These are phyloP conservation scores for Nothocercus nigrocapillus DNA, from an alignment of 2,113 vertebrate genomes.

Conservation along the genomic window DNA sequence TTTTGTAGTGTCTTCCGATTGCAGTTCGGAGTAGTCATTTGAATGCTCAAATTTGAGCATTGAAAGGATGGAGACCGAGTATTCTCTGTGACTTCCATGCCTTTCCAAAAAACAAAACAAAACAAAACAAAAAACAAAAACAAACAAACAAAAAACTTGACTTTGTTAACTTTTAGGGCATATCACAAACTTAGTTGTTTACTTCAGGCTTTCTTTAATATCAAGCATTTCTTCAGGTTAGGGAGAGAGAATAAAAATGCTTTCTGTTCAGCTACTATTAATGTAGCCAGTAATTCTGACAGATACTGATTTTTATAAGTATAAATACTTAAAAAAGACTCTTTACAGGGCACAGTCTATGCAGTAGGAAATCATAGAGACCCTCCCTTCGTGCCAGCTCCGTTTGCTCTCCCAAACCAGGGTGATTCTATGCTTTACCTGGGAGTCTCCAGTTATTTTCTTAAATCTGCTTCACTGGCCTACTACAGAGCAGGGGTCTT, in stretches of 20 bases:
- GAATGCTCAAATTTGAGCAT: background rate
- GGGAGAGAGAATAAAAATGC: background rate
- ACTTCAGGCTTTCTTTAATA: background rate
- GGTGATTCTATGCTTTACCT: conserved; percentile 65
- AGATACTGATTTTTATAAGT: background rate
- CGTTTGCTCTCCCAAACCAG: conserved; percentile 47
- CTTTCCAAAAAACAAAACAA: background rate
- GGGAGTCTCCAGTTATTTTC: conserved; percentile 69
- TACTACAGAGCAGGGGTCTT: conserved; percentile 66
- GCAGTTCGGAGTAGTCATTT: background rate
- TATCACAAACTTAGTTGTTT: background rate
- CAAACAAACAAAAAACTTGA: background rate
- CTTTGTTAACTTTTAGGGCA: background rate
- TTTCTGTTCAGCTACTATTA: background rate
- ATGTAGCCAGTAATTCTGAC: background rate
- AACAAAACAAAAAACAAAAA: too few species aligned
- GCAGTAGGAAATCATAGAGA: conserved; percentile 46
- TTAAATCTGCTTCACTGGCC: conserved; percentile 70
- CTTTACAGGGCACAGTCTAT: conserved; percentile 70
- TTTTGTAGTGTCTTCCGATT: background rate
- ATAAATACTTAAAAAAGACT: background rate
- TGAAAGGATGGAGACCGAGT: background rate
- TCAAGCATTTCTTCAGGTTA: background rate
- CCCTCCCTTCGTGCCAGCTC: conserved; percentile 50
- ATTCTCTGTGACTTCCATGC: background rate